Evolutionary conservation across 2,797 vertebrate genomes (phyloP).

Genomic region (Poecile montanus): DNA sequence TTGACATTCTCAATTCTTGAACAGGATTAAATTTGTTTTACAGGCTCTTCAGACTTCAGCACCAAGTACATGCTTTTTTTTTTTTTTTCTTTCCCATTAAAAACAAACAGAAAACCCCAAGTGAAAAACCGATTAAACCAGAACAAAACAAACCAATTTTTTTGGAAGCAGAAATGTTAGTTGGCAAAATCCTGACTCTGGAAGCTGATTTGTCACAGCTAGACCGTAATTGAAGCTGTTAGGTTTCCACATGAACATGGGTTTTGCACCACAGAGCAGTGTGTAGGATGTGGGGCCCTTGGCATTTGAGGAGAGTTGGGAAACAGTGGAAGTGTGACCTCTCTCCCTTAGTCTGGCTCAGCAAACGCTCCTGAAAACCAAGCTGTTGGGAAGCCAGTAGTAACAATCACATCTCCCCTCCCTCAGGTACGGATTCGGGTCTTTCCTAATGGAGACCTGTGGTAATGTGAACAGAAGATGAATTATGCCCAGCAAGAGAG

Average conservation of each 20-base stretch:
- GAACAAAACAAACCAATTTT: neutral
- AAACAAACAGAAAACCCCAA: constrained; percentile 18
- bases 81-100: neutral
- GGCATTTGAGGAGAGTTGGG: neutral
- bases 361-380: neutral
- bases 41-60: neutral
- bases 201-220: neutral
- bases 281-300: neutral
- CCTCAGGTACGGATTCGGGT: neutral
- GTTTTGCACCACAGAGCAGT: neutral
- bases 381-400: neutral
- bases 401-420: neutral
- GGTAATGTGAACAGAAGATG: neutral
- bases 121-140: neutral
- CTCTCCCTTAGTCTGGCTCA: neutral
- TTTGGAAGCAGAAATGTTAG: neutral
- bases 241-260: neutral
- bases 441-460: neutral
- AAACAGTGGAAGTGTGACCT: neutral
- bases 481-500: neutral
- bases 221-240: neutral
- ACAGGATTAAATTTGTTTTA: neutral
- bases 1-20: neutral
- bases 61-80: neutral
- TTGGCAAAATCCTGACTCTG: neutral